Base-by-base conservation (phyloP, 2,797 vertebrate genomes). In the Cirrhinus mrigala region DNA sequence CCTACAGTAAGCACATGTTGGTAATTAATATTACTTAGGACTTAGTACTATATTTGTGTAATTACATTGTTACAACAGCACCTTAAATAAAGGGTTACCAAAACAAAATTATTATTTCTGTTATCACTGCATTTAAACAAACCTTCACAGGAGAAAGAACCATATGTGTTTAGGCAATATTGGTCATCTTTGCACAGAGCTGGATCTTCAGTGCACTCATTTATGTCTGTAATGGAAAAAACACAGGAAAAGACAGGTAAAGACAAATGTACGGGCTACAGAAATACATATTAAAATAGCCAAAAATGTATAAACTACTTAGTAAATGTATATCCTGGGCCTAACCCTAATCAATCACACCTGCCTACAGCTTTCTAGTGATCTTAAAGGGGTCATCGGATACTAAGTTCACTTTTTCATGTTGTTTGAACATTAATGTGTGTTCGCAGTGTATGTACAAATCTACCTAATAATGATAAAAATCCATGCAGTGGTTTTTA, bases 101-200 rank as follows among this genome's bases (percentile, higher is more conserved):
- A 60, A 24, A 24, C 27, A 27, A 27, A 27, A 24, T 14, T 24
- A 24, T 12, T 24, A 1, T 60, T 24, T 11, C 33, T 33, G 22
- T 24, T 60, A 74, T 20, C 11, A n/a, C 9, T 44, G 10, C 6
- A 46, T 22, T 29, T 20, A 18, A 16, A 81, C 85, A 22, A 74
- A 99, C 98, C 96, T 91, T 94, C 95, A 91, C 98, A 99, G 48
- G 90, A 92, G 92, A 95, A 97, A 0, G 98, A 99, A 71, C 98
- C 98, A 0, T 95, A 95, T 0, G 93, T 90, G 86, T 99, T 99
- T 29, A 96, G 87, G 86, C 98, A 99, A 89, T 96, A 97, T 76
- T 98, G 95, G 9, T 94, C 85, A 33, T 95, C 93, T 79, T 91
- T 85, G 90, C 98, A 99, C 12, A 95, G 95, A 16, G 94, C 85